These are phyloP conservation scores for Calvadosia cruxmelitensis DNA, from an alignment of 30 jellyfish, hydroid and myxozoan species.

Conservation along the genomic window DNA sequence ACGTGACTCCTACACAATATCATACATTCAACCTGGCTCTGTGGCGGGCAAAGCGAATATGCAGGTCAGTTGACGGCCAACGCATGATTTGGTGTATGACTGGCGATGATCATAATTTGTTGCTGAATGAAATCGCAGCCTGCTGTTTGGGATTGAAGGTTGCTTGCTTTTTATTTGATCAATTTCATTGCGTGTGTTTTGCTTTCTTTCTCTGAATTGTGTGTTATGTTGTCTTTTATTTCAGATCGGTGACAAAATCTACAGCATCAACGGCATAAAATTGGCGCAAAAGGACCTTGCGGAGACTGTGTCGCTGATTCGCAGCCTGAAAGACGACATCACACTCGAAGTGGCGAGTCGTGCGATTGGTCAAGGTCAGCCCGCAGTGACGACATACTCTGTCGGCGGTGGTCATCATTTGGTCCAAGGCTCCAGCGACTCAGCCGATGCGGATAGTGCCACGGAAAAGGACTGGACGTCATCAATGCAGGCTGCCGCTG, in stretches of 20 bases:
- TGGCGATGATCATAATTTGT: no score
- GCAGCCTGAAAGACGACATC: constrained; percentile 43
- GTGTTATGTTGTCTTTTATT: no score
- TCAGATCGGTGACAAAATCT: constrained; percentile 56
- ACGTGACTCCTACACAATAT: constrained; percentile 12
- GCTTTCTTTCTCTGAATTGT: no score
- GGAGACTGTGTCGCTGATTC: constrained; percentile 21
- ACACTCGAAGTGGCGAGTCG: constrained; percentile 16
- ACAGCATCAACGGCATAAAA: constrained; percentile 33
- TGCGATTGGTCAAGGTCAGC: background rate
- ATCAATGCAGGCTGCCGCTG: no score
- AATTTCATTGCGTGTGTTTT: background rate
- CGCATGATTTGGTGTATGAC: no score
- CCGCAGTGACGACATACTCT: background rate
- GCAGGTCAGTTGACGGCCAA: no score
- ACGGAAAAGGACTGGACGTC: no score
- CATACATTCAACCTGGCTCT: constrained; percentile 95
- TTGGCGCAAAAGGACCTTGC: constrained; percentile 28
- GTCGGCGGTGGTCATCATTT: background rate
- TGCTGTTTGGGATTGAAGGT: no score
- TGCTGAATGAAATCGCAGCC: no score
- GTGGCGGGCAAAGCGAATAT: constrained; percentile 74
- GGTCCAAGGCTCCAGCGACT: background rate
- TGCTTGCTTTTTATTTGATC: background rate
- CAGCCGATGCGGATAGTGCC: no score